Conservation (phyloP, 2,113 vertebrate species). For the Rhinolophus ferrumequinum region DNA sequence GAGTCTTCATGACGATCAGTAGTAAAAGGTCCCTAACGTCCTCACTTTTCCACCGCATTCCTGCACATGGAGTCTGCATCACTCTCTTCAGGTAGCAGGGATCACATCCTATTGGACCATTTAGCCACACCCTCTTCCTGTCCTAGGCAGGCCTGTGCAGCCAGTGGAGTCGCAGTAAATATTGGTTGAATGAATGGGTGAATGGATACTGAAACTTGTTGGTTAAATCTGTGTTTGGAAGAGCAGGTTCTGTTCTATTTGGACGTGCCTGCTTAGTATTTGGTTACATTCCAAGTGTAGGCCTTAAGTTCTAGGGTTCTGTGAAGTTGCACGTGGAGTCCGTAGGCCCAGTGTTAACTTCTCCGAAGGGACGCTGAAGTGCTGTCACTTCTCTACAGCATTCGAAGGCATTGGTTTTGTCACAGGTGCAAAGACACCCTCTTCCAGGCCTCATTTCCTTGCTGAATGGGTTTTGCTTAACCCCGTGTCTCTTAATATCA, state of each 20-base stretch:
- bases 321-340: background rate
- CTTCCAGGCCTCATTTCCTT: conserved; percentile 45
- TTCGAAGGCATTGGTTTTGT: background rate
- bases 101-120: background rate
- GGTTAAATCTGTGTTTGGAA: background rate
- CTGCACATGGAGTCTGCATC: fast-evolving
- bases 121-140: background rate
- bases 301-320: background rate
- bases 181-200: background rate
- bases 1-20: background rate
- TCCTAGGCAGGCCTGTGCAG: background rate
- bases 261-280: background rate
- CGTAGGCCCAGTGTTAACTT: background rate
- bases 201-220: background rate
- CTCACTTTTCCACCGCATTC: background rate
- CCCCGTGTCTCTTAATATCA: background rate
- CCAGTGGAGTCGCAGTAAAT: background rate
- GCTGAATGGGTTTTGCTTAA: conserved; percentile 35
- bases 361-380: background rate
- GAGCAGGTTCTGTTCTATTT: background rate
- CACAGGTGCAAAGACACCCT: background rate
- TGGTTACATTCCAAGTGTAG: background rate
- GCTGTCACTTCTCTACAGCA: background rate
- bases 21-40: background rate
- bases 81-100: background rate